Evolutionary conservation across 1,140 invertebrate species (phyloP).

Genomic region (Trypoxylus dichotomus): DNA sequence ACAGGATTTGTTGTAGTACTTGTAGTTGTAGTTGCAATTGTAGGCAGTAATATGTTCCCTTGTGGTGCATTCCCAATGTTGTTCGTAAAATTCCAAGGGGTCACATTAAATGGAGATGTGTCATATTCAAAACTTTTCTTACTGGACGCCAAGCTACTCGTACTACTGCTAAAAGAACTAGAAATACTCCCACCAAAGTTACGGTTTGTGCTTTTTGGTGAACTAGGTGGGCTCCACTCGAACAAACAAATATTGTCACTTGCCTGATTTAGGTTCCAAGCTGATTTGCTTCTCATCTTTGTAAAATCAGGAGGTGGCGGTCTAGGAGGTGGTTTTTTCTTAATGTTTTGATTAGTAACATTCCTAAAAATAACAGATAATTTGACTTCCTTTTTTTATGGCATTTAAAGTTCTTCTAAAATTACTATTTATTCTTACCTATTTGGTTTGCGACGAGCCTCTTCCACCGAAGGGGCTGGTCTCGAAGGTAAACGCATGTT

Average conservation of each 20-base stretch:
- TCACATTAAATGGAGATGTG: constrained; percentile 9
- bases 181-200: constrained; percentile 49
- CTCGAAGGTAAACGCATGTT: constrained; percentile 23
- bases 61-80: constrained; percentile 5
- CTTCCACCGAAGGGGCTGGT: constrained; percentile 27
- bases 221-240: constrained; percentile 48
- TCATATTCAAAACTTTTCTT: constrained; percentile 51
- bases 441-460: constrained; percentile 28
- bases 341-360: constrained; percentile 30
- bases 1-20: constrained; percentile 22
- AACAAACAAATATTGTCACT: constrained; percentile 42
- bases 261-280: constrained; percentile 43
- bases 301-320: constrained; percentile 50
- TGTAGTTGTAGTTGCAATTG: constrained; percentile 25
- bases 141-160: constrained; percentile 50
- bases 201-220: constrained; percentile 40
- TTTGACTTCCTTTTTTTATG: too few species aligned
- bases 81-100: constrained; percentile 30
- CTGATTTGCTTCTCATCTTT: constrained; percentile 48
- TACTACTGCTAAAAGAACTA: constrained; percentile 51
- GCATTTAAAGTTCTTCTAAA: too few species aligned
- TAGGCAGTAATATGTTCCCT: background rate
- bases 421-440: background rate
- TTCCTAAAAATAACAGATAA: background rate
- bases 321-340: constrained; percentile 50